Evolutionary conservation across 2,113 vertebrate species (phyloP).

Genomic region (Bufo bufo): DNA sequence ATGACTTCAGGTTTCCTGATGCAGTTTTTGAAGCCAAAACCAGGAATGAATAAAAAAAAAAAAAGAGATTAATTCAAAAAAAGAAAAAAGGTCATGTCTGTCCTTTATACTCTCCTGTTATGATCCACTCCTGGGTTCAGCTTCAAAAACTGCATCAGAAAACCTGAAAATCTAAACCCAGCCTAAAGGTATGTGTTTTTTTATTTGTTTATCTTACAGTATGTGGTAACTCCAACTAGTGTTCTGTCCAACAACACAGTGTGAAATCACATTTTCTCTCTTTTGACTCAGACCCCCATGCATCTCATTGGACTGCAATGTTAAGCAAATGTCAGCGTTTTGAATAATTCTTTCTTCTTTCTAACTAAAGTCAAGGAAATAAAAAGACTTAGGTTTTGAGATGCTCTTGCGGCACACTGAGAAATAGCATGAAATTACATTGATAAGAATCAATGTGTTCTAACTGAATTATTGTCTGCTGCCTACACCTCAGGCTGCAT

Average conservation of each 20-base stretch:
- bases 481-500: neutral
- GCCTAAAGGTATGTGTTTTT: neutral
- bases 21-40: no score
- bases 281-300: neutral
- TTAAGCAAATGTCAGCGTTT: neutral
- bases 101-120: no score
- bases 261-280: neutral
- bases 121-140: no score
- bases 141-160: no score
- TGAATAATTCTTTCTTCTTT: conserved; percentile 10
- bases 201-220: conserved; percentile 15
- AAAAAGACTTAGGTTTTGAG: rapidly evolving
- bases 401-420: neutral
- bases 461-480: conserved; percentile 32
- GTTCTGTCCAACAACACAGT: neutral
- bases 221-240: neutral
- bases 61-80: no score
- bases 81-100: no score
- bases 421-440: conserved; percentile 21
- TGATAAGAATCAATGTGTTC: neutral
- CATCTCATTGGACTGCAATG: rapidly evolving
- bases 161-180: no score
- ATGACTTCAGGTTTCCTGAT: no score
- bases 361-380: neutral
- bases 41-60: no score